A percentile compares a stretch with the other conserved stretches of the same genome.
These are phyloP conservation scores for Argyresthia goedartella DNA, from an alignment of 2,888 invertebrate genomes.

Conservation along the genomic window DNA sequence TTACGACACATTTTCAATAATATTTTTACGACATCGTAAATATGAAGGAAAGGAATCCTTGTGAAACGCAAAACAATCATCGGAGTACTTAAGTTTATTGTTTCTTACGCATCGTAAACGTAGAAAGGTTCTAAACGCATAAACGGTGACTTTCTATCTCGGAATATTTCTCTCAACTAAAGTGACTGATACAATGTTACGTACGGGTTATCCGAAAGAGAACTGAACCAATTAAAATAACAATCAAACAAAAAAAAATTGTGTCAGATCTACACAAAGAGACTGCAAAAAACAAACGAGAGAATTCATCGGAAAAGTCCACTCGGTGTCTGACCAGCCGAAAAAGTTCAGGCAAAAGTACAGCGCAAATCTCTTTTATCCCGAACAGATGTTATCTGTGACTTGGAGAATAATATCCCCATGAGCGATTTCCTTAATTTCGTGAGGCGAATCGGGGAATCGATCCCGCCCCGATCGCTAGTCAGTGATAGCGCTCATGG, in stretches of 20 bases:
- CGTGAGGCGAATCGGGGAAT: conserved; percentile 64
- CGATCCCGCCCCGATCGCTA: conserved; percentile 64
- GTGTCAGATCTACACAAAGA: not conserved
- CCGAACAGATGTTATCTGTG: conserved; percentile 32
- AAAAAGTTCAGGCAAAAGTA: conserved; percentile 34
- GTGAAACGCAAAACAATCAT: too few relatives aligned
- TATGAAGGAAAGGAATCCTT: too few relatives aligned
- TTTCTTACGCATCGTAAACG: too few relatives aligned
- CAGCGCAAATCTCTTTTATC: conserved; percentile 39
- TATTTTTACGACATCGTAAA: too few relatives aligned
- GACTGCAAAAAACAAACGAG: not conserved
- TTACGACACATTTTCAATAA: too few relatives aligned
- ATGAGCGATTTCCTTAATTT: conserved; percentile 71
- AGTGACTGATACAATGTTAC: too few relatives aligned
- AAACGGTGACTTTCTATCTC: too few relatives aligned
- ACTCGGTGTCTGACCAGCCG: conserved; percentile 12
- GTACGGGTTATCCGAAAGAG: too few relatives aligned
- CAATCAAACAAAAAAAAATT: not conserved
- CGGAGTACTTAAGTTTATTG: too few relatives aligned
- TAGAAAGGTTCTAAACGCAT: too few relatives aligned
- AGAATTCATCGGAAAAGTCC: not conserved
- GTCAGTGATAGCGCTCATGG: conserved; percentile 64
- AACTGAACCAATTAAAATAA: not conserved
- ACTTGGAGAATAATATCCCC: conserved; percentile 59
- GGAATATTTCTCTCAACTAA: too few relatives aligned